Evolutionary conservation across 2,888 invertebrate genomes (phyloP).

Genomic region (Chouioia cunea): DNA sequence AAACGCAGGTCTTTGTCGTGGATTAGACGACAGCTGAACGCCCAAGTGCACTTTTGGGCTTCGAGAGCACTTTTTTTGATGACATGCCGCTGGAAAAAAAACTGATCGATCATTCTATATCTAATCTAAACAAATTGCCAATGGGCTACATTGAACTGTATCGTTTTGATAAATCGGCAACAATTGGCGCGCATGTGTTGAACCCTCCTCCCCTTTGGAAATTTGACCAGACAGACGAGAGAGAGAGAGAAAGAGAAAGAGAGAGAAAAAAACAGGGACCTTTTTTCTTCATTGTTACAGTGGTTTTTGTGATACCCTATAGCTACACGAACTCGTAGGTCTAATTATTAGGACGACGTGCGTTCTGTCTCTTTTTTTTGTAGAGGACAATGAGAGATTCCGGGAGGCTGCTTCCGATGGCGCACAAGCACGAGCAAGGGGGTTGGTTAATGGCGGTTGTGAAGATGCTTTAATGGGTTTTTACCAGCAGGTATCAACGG

Average conservation of each 20-base stretch:
- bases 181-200: conserved; percentile 52
- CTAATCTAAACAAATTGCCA: conserved; percentile 47
- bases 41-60: background rate
- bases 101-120: conserved; percentile 38
- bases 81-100: background rate
- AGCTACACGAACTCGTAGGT: conserved; percentile 7
- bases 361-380: conserved; percentile 1
- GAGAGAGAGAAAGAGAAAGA: conserved; percentile 18
- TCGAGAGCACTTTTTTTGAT: background rate
- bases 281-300: conserved; percentile 2
- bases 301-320: conserved; percentile 1
- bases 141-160: conserved; percentile 46
- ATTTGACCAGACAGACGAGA: conserved; percentile 6
- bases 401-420: background rate
- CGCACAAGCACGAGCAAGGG: background rate
- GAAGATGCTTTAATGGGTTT: no score
- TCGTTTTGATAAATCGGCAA: conserved; percentile 63
- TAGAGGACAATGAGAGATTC: background rate
- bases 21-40: no score
- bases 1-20: no score
- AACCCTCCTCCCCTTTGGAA: background rate
- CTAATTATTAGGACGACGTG: conserved; percentile 22
- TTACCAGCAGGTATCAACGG: no score
- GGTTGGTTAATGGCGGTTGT: no score
- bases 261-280: conserved; percentile 13